Percentiles rank a stretch among this genome's conserved stretches.
Evolutionary conservation across 2,888 invertebrate genomes (phyloP).

Genomic region (Onchidella celtica): DNA sequence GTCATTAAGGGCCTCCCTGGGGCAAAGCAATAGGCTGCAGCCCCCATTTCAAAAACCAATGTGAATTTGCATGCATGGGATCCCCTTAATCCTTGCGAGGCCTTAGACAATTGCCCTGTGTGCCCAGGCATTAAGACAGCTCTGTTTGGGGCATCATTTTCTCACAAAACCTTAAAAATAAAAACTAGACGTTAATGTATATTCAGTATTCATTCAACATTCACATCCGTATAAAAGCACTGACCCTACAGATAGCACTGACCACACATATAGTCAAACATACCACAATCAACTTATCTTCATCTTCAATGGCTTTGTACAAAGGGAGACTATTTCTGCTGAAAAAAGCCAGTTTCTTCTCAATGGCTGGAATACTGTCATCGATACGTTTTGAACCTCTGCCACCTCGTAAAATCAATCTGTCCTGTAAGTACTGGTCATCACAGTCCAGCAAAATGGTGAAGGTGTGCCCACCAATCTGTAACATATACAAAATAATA

Average conservation of each 20-base stretch:
- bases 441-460: constrained; percentile 77
- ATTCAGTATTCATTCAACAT: no score
- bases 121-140: no score
- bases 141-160: no score
- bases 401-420: constrained; percentile 64
- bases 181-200: no score
- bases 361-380: constrained; percentile 70
- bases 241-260: no score
- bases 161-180: not conserved
- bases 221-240: no score
- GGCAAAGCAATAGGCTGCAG: no score
- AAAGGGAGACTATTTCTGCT: constrained; percentile 76
- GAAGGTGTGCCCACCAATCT: constrained; percentile 75
- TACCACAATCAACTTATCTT: constrained; percentile 73
- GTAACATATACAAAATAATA: constrained; percentile 45
- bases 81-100: no score
- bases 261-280: constrained; percentile 54
- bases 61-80: no score
- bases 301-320: constrained; percentile 72
- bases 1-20: no score
- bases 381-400: constrained; percentile 67
- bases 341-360: constrained; percentile 70
- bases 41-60: no score
- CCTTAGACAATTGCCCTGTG: no score
- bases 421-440: constrained; percentile 69